Evolutionary conservation across 2,113 vertebrate genomes (phyloP).

Genomic region (Pachycephala philippinensis): DNA sequence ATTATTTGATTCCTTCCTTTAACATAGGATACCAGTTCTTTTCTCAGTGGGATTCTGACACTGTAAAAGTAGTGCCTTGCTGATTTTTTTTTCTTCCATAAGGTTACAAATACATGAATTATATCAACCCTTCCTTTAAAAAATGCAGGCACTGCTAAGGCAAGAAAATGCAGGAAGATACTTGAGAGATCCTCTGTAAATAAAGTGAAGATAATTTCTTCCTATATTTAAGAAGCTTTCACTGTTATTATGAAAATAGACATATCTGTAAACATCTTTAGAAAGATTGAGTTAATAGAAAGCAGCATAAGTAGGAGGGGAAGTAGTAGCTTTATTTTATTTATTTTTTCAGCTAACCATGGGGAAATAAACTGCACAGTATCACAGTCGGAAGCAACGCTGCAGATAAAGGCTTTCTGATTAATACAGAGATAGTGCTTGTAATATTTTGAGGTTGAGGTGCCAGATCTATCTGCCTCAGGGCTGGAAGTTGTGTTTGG

Average conservation of each 20-base stretch:
- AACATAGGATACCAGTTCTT: not conserved
- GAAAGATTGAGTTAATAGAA: not conserved
- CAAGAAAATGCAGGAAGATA: not conserved
- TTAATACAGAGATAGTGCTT: not conserved
- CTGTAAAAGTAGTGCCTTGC: not conserved
- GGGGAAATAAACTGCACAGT: not conserved
- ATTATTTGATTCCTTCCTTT: not conserved
- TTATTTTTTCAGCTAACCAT: not conserved
- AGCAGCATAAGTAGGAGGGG: not conserved
- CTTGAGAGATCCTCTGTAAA: not conserved
- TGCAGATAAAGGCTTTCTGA: not conserved
- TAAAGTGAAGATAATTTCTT: not conserved
- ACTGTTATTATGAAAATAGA: not conserved
- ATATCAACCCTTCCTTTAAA: not conserved
- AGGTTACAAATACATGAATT: not conserved
- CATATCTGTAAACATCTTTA: not conserved
- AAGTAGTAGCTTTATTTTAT: not conserved
- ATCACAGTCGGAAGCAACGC: not conserved
- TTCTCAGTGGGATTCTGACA: not conserved
- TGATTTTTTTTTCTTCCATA: not conserved
- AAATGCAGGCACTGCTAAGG: not conserved
- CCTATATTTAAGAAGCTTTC: not conserved
- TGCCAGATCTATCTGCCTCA: not conserved
- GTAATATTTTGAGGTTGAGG: not conserved
- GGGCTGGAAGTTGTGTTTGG: not conserved